Evolutionary conservation across 2,888 invertebrate species (phyloP).

Genomic region (Mimachlamys varia): DNA sequence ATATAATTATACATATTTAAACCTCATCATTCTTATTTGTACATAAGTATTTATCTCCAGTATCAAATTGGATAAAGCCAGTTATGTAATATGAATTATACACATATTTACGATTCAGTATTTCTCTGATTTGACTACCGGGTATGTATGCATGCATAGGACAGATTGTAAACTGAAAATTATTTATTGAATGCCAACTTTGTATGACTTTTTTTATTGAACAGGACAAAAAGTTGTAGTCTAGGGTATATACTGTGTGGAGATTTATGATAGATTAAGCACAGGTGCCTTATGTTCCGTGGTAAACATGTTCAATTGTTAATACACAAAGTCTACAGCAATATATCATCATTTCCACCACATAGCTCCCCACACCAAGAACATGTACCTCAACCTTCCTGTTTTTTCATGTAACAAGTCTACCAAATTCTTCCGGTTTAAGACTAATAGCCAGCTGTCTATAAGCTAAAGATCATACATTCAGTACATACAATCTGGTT

Average conservation of each 20-base stretch:
- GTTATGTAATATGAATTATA: too few relatives aligned
- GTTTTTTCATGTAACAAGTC: neutral
- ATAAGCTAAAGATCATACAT: neutral
- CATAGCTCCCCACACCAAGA: neutral
- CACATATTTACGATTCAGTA: too few relatives aligned
- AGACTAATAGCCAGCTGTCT: neutral
- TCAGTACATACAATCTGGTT: neutral
- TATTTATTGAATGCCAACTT: neutral
- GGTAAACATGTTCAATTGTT: neutral
- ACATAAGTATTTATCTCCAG: too few relatives aligned
- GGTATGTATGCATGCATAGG: too few relatives aligned
- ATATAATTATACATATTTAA: too few relatives aligned
- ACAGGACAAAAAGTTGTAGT: too few relatives aligned
- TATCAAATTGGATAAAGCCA: too few relatives aligned
- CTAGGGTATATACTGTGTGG: neutral
- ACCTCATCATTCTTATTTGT: too few relatives aligned
- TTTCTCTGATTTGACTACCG: too few relatives aligned
- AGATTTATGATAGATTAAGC: neutral
- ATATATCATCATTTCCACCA: neutral
- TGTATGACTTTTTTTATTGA: neutral
- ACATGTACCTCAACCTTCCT: neutral
- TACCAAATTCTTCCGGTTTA: neutral
- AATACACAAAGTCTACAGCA: neutral
- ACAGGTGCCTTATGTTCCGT: neutral
- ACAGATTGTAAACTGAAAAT: too few relatives aligned